Evolutionary conservation across 2,888 invertebrate species (phyloP).

Genomic region (Polietes domitor): DNA sequence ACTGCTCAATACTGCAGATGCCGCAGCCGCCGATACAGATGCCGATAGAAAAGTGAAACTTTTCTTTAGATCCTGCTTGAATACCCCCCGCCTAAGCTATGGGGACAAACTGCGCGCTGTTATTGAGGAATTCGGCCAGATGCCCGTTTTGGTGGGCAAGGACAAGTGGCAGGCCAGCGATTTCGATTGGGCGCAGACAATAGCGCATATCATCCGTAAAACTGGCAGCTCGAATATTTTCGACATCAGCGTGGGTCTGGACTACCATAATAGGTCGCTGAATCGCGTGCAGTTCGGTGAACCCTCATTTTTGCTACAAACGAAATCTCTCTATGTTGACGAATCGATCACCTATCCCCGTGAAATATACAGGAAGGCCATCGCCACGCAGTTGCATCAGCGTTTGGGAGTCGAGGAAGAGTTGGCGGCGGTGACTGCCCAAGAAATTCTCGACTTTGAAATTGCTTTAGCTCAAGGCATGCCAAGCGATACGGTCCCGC

Average conservation of each 20-base stretch:
- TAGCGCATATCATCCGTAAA: constrained; percentile 47
- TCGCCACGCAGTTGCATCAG: not conserved
- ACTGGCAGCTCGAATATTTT: constrained; percentile 52
- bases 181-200: constrained; percentile 61
- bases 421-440: constrained; percentile 68
- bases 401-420: constrained; percentile 64
- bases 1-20: not conserved
- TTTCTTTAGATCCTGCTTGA: not conserved
- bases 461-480: constrained; percentile 62
- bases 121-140: not conserved
- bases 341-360: not conserved
- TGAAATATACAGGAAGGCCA: not conserved
- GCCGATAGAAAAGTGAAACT: not conserved
- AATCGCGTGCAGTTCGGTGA: not conserved
- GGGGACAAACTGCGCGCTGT: not conserved
- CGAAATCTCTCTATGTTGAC: constrained; percentile 58
- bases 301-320: not conserved
- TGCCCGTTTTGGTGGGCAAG: constrained; percentile 12
- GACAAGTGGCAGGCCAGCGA: constrained; percentile 44
- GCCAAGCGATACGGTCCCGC: not conserved
- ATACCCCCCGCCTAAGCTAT: not conserved
- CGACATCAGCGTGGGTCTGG: constrained; percentile 62
- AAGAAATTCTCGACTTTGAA: constrained; percentile 75
- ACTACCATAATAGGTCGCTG: not conserved
- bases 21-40: not conserved